These are phyloP conservation scores for Enteromius treurensis DNA, from an alignment of 2,797 vertebrate genomes.

Conservation along the genomic window DNA sequence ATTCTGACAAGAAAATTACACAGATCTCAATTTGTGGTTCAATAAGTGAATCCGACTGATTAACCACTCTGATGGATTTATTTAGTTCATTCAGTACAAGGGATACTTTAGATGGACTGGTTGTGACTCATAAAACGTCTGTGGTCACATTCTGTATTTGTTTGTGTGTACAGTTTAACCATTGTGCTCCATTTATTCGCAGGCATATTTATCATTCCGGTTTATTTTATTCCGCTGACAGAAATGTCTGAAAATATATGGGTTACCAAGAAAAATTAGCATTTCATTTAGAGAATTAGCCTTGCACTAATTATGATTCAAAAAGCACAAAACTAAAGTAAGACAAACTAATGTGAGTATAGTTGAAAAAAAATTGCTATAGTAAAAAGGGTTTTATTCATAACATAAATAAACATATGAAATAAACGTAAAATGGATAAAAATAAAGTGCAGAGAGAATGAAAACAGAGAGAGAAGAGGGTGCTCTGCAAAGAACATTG, in stretches of 20 bases:
- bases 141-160: background rate
- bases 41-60: background rate
- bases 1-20: background rate
- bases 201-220: background rate
- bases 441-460: background rate
- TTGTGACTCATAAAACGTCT: background rate
- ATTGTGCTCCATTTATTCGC: background rate
- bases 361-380: background rate
- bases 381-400: background rate
- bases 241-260: background rate
- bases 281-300: background rate
- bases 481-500: constrained; percentile 35
- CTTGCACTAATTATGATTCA: background rate
- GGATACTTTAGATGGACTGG: no score
- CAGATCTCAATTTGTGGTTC: background rate
- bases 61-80: background rate
- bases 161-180: background rate
- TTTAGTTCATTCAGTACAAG: background rate
- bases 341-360: background rate
- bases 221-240: background rate
- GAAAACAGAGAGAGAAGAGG: background rate
- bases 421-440: background rate
- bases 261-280: background rate
- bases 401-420: background rate
- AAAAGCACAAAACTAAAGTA: background rate